Percentiles rank a stretch among this genome's conserved stretches.
These are phyloP conservation scores for Micoletzkya japonica DNA, from an alignment of 2,888 invertebrate species.

Conservation along the genomic window DNA sequence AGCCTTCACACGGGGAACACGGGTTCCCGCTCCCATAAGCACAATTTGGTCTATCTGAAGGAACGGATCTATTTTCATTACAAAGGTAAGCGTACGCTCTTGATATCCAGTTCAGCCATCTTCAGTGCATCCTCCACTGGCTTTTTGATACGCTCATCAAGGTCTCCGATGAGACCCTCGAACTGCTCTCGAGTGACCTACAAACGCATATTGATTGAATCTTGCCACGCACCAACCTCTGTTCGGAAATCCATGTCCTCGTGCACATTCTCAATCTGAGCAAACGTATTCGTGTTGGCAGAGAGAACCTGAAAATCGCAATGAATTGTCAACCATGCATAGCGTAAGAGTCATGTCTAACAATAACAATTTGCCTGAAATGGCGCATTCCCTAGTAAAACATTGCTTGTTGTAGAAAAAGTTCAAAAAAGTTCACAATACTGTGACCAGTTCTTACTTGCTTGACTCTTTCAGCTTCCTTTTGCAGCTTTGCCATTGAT, in stretches of 20 bases:
- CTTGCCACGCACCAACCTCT: conserved; percentile 30
- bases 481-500: conserved; percentile 90
- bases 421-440: not conserved
- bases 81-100: not conserved
- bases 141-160: conserved; percentile 77
- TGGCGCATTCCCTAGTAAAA: too few relatives aligned
- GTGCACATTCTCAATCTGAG: conserved; percentile 88
- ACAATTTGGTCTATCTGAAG: conserved; percentile 74
- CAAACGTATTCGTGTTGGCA: conserved; percentile 88
- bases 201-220: conserved; percentile 53
- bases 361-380: too few relatives aligned
- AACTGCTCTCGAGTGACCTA: conserved; percentile 79
- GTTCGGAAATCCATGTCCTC: conserved; percentile 87
- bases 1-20: conserved; percentile 73
- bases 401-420: not conserved
- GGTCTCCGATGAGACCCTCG: conserved; percentile 81
- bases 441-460: conserved; percentile 69
- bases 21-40: conserved; percentile 83
- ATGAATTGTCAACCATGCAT: too few relatives aligned
- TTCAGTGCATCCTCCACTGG: conserved; percentile 82
- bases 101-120: conserved; percentile 73
- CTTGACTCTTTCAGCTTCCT: conserved; percentile 95
- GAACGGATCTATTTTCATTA: not conserved
- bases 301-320: conserved; percentile 76
- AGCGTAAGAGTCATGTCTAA: too few relatives aligned